Base-by-base conservation (phyloP, 1,140 invertebrate species). In the Wasmannia auropunctata region DNA sequence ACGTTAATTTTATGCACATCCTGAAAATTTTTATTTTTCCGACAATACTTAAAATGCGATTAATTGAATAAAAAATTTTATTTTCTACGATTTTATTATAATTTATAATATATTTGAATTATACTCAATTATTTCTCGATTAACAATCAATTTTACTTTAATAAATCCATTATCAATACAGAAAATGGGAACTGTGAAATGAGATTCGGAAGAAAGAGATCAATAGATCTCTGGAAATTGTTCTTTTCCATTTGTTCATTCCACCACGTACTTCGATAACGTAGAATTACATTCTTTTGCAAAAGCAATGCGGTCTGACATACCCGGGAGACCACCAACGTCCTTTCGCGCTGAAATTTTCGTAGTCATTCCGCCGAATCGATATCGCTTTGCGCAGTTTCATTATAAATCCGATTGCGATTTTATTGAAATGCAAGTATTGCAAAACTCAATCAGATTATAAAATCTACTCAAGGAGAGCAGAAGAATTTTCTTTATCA, bases 231-330 rank as follows among this genome's bases (percentile, higher is more conserved):
- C 37, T 58, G 19, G 25, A 72, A 83, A 74, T 43, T 58, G 49
- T 34, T 31, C 19, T 40, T 28, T 40, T 22, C 43, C 25, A 43
- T 43, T 72, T 37, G 51, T 72, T 83, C 81, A 63, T 85, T 85
- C 58, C 31, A 37, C 6, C 81, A 65, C 72, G 81, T 85, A 85
- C 46, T 43, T 40, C 72, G 43, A 77, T 85, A 65, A 85, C 67
- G 46, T 77, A 28, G 60, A 85, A 63, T 76, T 85, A 85, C 60
- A 75, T 85, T 85, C 43, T 65, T 77, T 62, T 34, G 58, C 43
- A 51, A 85, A 77, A 31, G 31, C 56, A 76, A 43, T 81, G 34
- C 25, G 49, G 11, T 67, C 46, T 54, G 46, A 54, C 34, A n/a
- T 83, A 72, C 16, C 3, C 34, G 46, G 8, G 43, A 80, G 43